Base-by-base conservation (phyloP, 2,888 invertebrate genomes). In the Dimorphilus gyrociliatus region DNA sequence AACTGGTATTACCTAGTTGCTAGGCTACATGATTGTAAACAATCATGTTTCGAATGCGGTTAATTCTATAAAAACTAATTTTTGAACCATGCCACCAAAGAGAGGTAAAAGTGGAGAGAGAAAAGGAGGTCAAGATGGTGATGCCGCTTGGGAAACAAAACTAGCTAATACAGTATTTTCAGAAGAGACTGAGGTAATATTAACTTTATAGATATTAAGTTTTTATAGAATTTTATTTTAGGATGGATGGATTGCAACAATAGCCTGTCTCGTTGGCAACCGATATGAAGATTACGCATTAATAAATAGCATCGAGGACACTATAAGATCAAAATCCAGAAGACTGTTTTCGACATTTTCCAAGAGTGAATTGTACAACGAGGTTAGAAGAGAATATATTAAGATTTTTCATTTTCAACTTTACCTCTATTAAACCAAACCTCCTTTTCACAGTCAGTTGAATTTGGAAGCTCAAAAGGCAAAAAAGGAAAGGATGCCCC, bases 391-490 rank as follows among this genome's bases (percentile, higher is more conserved):
- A 21, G n/a, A 21, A n/a, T 10, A 21, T 21, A 21, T 21, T 21
- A 10, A n/a, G 21, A n/a, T 10, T 10, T 21, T 8, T 21, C 21
- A 21, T 21, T n/a, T 21, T 10, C 8, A 10, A 10, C 8, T 24
- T 29, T 12, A 32, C 21, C 3, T 18, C 4, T n/a, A 23, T 15
- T 17, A 7, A 4, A 15, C 5, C 1, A 18, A 4, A 16, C 16
- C 10, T n/a, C n/a, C 10, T 28, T 23, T 8, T 16, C 36, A 5
- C 26, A 59, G 60, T 55, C 57, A 1, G 41, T 35, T 21, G 56
- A 58, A 15, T 42, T 59, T 21, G 58, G 59, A 16, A 58, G 55
- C 38, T 52, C 58, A 10, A 60, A 59, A 37, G 40, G n/a, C n/a
- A 55, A 55, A 38, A 56, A 55, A 33, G 41, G 44, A 7, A 60